These are phyloP conservation scores for Hystrix brachyura DNA, from an alignment of 2,113 vertebrate genomes.

Conservation along the genomic window DNA sequence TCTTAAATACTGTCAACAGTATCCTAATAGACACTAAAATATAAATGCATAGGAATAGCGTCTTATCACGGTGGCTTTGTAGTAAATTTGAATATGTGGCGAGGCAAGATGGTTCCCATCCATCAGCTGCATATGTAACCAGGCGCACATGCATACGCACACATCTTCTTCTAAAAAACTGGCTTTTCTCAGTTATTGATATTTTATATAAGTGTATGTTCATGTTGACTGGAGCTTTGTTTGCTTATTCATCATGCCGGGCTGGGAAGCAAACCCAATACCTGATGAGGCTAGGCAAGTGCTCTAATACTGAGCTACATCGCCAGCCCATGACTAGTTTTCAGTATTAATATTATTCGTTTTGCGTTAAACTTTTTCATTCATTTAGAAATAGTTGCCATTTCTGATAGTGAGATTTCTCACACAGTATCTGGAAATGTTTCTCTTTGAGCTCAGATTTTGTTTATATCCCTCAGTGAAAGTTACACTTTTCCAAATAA, in stretches of 20 bases:
- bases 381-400: not conserved
- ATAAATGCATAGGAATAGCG: not conserved
- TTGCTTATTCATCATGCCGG: not conserved
- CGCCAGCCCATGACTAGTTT: not conserved
- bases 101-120: not conserved
- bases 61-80: not conserved
- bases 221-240: not conserved
- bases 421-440: not conserved
- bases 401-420: not conserved
- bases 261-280: not conserved
- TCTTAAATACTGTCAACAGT: not conserved
- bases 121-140: too few species aligned
- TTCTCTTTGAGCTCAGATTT: not conserved
- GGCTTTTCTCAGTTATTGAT: not conserved
- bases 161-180: not conserved
- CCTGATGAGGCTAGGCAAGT: not conserved
- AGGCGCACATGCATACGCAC: accelerated
- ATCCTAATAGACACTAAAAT: not conserved
- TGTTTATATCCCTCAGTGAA: not conserved
- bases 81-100: not conserved
- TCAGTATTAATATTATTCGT: not conserved
- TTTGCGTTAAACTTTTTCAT: not conserved
- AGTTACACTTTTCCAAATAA: not conserved
- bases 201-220: not conserved
- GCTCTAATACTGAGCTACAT: not conserved